These are phyloP conservation scores for Lagopus muta DNA, from an alignment of 2,113 vertebrate species.

Conservation along the genomic window DNA sequence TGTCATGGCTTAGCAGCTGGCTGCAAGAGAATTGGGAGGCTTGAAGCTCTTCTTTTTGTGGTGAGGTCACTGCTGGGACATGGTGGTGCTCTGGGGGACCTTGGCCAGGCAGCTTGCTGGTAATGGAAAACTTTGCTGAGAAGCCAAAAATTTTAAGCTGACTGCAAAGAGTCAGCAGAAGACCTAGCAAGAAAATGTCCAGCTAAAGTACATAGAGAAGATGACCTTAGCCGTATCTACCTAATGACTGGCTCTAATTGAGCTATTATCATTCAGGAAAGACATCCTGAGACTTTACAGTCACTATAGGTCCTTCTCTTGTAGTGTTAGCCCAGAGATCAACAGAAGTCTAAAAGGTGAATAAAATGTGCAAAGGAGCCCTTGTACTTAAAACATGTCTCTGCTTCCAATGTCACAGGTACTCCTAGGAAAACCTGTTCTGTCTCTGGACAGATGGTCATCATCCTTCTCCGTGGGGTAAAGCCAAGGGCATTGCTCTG, in stretches of 20 bases:
- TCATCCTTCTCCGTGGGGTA: background rate
- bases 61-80: background rate
- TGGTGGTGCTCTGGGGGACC: background rate
- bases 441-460: background rate
- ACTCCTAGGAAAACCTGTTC: background rate
- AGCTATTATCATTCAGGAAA: conserved; percentile 47
- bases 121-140: conserved; percentile 36
- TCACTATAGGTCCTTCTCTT: background rate
- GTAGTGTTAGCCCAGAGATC: background rate
- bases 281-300: background rate
- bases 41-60: background rate
- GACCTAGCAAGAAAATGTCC: background rate
- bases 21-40: background rate
- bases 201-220: background rate
- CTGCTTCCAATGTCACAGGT: rapidly evolving
- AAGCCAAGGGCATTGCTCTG: background rate
- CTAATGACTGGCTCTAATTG: conserved; percentile 46
- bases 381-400: background rate
- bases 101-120: background rate
- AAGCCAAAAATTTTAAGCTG: conserved; percentile 17
- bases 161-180: conserved; percentile 29
- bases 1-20: background rate
- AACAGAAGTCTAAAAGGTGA: background rate
- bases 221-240: conserved; percentile 58
- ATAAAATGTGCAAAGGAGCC: background rate